Percentiles rank a stretch among this genome's conserved stretches.
phyloP scores from a whole-genome alignment of 2,113 vertebrate genomes.

The Orientallactaga bullata region DNA sequence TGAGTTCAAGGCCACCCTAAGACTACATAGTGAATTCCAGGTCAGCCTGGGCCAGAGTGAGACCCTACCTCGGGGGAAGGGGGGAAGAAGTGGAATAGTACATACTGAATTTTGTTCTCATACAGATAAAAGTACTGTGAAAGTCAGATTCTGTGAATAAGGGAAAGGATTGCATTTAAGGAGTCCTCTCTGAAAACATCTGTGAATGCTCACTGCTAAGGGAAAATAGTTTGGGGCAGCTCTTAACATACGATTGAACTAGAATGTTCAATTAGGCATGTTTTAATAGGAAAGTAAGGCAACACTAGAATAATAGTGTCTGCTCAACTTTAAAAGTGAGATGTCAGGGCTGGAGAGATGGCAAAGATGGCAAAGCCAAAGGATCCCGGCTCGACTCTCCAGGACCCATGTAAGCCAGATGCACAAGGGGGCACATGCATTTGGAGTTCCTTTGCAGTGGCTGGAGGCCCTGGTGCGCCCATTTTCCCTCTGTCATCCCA shows the following conservation, averaged over 20 bases:
- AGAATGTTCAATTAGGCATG: not conserved
- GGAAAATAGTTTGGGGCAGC: constrained; percentile 20
- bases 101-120: constrained; percentile 14
- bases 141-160: not conserved
- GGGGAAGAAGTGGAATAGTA: not conserved
- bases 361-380: no score
- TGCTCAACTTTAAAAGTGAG: constrained; percentile 46
- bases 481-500: no score
- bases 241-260: constrained; percentile 42
- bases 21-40: no score
- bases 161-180: not conserved
- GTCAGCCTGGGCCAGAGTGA: no score
- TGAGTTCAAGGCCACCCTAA: no score
- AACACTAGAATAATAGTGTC: not conserved
- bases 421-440: no score
- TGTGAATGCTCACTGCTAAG: constrained; percentile 35
- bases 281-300: constrained; percentile 33
- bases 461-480: no score
- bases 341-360: not conserved
- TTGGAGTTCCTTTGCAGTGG: no score
- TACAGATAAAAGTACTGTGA: not conserved
- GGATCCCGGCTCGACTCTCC: no score
- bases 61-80: no score
- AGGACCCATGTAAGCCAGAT: no score
- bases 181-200: not conserved